A percentile compares a stretch with the other conserved stretches of the same genome.
Conservation (phyloP, 2,888 invertebrate species). For the Nipponacmea schrenckii region DNA sequence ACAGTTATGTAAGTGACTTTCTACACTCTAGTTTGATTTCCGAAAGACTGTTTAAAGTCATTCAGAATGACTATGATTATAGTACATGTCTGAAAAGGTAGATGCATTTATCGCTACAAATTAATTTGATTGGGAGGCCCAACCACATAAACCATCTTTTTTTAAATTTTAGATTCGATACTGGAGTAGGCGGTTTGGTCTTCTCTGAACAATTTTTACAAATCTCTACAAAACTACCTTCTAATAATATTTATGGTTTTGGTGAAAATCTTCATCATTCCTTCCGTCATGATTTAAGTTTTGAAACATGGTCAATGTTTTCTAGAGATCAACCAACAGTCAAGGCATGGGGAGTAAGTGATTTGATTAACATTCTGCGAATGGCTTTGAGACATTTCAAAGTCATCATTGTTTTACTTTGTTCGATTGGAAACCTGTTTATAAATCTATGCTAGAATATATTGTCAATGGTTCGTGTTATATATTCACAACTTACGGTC, state of each 20-base stretch:
- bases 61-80: too few relatives aligned
- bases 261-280: conserved; percentile 67
- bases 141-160: neutral
- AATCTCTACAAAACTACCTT: conserved; percentile 64
- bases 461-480: too few relatives aligned
- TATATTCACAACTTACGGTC: too few relatives aligned
- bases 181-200: conserved; percentile 63
- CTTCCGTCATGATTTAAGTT: conserved; percentile 64
- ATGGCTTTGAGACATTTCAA: neutral
- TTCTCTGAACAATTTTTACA: conserved; percentile 69
- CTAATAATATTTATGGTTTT: conserved; percentile 67
- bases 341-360: conserved; percentile 32
- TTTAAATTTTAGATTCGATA: conserved; percentile 51
- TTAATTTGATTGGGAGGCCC: too few relatives aligned
- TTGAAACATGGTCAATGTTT: conserved; percentile 64
- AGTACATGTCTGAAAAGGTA: too few relatives aligned
- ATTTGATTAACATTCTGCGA: neutral
- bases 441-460: too few relatives aligned
- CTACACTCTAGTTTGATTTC: too few relatives aligned
- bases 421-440: too few relatives aligned
- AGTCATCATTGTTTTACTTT: too few relatives aligned
- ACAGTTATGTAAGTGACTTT: conserved; percentile 47
- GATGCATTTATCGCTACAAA: too few relatives aligned
- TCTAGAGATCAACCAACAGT: conserved; percentile 62
- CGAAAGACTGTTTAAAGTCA: too few relatives aligned